These are phyloP conservation scores for Sander lucioperca DNA, from an alignment of 2,113 vertebrate species.

Conservation along the genomic window DNA sequence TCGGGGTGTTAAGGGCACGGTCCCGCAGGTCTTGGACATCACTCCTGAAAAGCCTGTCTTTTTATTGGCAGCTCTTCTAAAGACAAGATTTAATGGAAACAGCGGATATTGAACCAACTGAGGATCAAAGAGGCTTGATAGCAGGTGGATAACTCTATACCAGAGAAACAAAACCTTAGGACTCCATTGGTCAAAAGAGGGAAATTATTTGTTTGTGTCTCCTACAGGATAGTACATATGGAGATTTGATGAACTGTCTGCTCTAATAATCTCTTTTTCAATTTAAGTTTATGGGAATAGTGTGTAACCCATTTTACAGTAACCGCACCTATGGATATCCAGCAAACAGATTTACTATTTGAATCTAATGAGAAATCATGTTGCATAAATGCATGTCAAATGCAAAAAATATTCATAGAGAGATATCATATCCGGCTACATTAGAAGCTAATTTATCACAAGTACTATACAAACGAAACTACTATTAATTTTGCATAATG, in stretches of 20 bases:
- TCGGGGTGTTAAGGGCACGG: slow-evolving; percentile 48
- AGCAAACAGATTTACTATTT: background rate
- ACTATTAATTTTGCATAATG: background rate
- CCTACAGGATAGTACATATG: background rate
- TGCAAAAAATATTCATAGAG: background rate
- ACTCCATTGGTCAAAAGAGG: slow-evolving; percentile 21
- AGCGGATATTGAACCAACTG: slow-evolving; percentile 49
- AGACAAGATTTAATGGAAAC: slow-evolving; percentile 73
- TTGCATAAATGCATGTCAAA: slow-evolving; percentile 1
- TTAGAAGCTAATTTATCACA: background rate
- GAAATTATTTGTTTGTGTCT: background rate
- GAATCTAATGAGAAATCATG: background rate
- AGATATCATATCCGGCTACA: background rate
- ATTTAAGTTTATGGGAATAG: background rate
- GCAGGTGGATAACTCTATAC: slow-evolving; percentile 47
- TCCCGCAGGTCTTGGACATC: slow-evolving; percentile 61
- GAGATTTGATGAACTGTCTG: slow-evolving; percentile 2
- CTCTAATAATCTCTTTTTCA: background rate
- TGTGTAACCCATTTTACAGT: background rate
- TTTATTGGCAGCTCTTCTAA: slow-evolving; percentile 74
- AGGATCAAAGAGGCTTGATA: slow-evolving; percentile 74
- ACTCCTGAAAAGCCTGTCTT: slow-evolving; percentile 59
- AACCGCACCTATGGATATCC: background rate
- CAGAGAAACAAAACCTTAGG: slow-evolving; percentile 52
- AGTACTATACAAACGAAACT: background rate